A percentile compares a stretch with the other conserved stretches of the same genome.
phyloP scores from a whole-genome alignment of 2,888 invertebrate genomes.

The Cenopis cana region DNA sequence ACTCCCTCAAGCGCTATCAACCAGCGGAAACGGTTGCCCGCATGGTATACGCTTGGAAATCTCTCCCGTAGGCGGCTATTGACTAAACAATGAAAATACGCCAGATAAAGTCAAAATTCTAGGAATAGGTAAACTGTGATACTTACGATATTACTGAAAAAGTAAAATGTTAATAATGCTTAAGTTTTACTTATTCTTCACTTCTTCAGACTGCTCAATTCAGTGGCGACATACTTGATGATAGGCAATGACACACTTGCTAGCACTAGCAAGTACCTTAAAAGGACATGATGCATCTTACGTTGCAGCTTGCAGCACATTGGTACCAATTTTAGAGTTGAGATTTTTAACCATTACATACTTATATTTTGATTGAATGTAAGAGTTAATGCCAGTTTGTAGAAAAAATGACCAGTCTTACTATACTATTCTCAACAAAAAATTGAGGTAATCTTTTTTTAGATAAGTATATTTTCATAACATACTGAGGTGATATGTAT shows the following conservation, averaged over 20 bases:
- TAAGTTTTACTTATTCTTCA: too few relatives aligned
- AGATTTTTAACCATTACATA: not conserved
- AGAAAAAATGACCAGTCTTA: not conserved
- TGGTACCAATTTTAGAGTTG: constrained; percentile 7
- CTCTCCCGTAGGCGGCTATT: too few relatives aligned
- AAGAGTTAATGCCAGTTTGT: not conserved
- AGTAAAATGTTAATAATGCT: not conserved
- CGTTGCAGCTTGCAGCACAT: constrained; percentile 10
- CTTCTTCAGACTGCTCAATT: not conserved
- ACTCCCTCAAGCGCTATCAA: too few relatives aligned
- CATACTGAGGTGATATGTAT: too few relatives aligned
- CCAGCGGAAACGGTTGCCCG: too few relatives aligned
- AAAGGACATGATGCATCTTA: constrained; percentile 27
- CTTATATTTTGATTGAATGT: not conserved
- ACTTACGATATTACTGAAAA: not conserved
- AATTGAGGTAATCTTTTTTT: too few relatives aligned
- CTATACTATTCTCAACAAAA: too few relatives aligned
- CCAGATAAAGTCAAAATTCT: too few relatives aligned
- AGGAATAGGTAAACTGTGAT: not conserved
- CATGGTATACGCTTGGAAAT: too few relatives aligned
- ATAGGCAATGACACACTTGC: constrained; percentile 43
- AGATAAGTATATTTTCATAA: too few relatives aligned
- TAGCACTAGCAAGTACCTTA: constrained; percentile 25
- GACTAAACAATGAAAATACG: not conserved
- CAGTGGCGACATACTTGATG: constrained; percentile 33